A percentile compares a stretch with the other conserved stretches of the same genome.
Conservation (phyloP, 2,888 invertebrate species). For the Dermolepida albohirtum region DNA sequence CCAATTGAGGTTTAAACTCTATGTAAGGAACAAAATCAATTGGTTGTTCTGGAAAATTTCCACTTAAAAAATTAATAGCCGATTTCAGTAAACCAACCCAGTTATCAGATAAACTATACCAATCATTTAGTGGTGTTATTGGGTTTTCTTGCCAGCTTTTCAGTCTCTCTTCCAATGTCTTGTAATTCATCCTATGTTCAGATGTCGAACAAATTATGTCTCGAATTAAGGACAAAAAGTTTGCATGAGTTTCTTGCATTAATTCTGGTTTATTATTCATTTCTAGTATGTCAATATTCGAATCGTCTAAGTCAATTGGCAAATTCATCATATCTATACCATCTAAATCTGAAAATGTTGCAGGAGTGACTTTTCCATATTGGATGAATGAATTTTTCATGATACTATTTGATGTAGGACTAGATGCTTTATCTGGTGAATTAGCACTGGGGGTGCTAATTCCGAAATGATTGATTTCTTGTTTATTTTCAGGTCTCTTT, state of each 20-base stretch:
- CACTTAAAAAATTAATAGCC: conserved; percentile 85
- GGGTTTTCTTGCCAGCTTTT: conserved; percentile 82
- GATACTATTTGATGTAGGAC: conserved; percentile 40
- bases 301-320: conserved; percentile 79
- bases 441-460: conserved; percentile 21
- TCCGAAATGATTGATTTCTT: conserved; percentile 42
- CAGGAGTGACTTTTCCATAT: conserved; percentile 57
- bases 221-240: conserved; percentile 88
- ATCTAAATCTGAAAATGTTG: conserved; percentile 68
- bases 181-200: conserved; percentile 85
- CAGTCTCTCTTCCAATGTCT: conserved; percentile 78
- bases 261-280: conserved; percentile 69
- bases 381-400: conserved; percentile 38
- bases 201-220: conserved; percentile 88
- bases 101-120: conserved; percentile 78
- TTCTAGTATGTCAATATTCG: conserved; percentile 68
- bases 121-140: conserved; percentile 84
- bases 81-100: conserved; percentile 82
- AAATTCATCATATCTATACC: conserved; percentile 82
- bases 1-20: conserved; percentile 80
- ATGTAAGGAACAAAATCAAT: conserved; percentile 91
- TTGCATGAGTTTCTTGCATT: conserved; percentile 85
- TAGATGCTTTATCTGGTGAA: conserved; percentile 41
- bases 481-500: conserved; percentile 38
- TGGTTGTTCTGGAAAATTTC: conserved; percentile 83